Percentiles rank a stretch among this genome's conserved stretches.
These are phyloP conservation scores for Sarcophaga bullata DNA, from an alignment of 1,140 invertebrate species.

Conservation along the genomic window DNA sequence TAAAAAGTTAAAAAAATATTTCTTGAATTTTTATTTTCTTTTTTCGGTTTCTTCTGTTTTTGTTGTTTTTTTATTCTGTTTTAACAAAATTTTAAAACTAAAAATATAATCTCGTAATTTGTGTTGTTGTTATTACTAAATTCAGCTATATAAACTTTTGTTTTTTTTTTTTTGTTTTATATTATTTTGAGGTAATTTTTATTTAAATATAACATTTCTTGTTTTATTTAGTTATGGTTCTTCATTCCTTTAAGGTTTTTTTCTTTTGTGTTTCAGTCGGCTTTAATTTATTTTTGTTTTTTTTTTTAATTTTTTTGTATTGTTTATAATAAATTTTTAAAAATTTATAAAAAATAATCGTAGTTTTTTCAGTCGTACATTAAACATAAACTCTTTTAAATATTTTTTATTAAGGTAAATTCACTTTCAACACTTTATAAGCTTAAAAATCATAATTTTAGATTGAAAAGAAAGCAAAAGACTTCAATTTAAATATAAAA, in stretches of 20 bases:
- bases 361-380: slow-evolving; percentile 26
- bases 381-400: background rate
- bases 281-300: slow-evolving; percentile 26
- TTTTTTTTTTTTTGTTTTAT: slow-evolving; percentile 25
- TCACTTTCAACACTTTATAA: background rate
- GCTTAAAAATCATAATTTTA: too few relatives aligned
- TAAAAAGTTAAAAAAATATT: slow-evolving; percentile 6
- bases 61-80: background rate
- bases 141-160: background rate
- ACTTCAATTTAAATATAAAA: too few relatives aligned
- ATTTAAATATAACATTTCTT: background rate
- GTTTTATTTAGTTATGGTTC: slow-evolving; percentile 10
- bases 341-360: slow-evolving; percentile 27
- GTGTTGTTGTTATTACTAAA: background rate
- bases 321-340: slow-evolving; percentile 3
- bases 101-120: background rate
- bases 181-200: slow-evolving; percentile 17
- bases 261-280: slow-evolving; percentile 33
- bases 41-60: too few relatives aligned
- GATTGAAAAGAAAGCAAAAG: too few relatives aligned
- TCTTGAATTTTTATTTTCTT: too few relatives aligned
- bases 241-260: slow-evolving; percentile 18
- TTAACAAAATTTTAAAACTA: background rate
- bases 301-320: background rate
- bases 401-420: background rate